These are phyloP conservation scores for Rotaria magnacalcarata DNA, from an alignment of 2,888 invertebrate genomes.

Conservation along the genomic window DNA sequence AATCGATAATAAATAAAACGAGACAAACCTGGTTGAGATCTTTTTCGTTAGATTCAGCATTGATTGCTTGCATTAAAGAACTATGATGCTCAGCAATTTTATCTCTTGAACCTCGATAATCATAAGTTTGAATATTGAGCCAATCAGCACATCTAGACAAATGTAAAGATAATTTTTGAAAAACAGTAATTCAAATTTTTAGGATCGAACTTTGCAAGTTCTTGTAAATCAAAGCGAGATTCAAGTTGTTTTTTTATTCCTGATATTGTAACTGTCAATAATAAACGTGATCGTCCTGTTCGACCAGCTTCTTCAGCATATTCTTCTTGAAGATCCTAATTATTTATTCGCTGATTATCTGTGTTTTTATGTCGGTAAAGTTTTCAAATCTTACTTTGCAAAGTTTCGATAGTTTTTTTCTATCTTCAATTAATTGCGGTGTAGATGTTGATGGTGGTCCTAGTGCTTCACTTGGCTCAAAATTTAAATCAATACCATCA, in stretches of 20 bases:
- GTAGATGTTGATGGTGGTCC: background rate
- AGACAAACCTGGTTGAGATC: constrained; percentile 37
- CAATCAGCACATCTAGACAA: constrained; percentile 43
- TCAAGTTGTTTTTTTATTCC: constrained; percentile 45
- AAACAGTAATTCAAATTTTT: background rate
- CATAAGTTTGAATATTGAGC: constrained; percentile 45
- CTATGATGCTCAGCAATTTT: constrained; percentile 45
- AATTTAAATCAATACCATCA: constrained; percentile 46
- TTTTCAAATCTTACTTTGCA: constrained; percentile 1
- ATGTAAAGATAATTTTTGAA: background rate
- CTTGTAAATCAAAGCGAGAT: constrained; percentile 42
- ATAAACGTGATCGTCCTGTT: constrained; percentile 34
- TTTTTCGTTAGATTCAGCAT: constrained; percentile 39
- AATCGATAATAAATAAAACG: background rate
- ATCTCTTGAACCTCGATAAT: constrained; percentile 44
- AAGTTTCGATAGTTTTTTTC: constrained; percentile 41
- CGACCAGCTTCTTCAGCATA: constrained; percentile 40
- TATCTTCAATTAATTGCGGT: constrained; percentile 39
- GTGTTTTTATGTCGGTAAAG: background rate
- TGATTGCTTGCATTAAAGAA: constrained; percentile 37
- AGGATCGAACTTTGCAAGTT: constrained; percentile 39
- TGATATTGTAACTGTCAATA: constrained; percentile 42
- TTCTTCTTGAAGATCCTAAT: constrained; percentile 45
- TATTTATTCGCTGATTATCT: background rate
- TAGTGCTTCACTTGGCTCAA: constrained; percentile 40